Conservation (phyloP, 2,797 vertebrate species). For the Hafferia zeledoni region DNA sequence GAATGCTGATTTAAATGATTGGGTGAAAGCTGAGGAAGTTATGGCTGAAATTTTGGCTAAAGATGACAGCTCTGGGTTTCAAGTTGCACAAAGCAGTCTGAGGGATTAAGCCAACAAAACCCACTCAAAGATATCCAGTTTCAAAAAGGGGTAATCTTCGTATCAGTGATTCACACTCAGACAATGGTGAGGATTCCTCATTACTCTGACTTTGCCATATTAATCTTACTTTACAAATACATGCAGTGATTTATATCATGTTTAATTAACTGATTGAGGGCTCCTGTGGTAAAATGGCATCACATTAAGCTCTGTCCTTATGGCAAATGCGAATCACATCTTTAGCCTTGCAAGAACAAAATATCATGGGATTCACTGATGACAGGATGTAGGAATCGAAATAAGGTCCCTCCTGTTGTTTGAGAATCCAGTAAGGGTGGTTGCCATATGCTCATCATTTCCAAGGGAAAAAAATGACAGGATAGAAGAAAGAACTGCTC, state of each 20-base stretch:
- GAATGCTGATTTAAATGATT: slow-evolving; percentile 79
- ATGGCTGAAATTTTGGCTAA: slow-evolving; percentile 85
- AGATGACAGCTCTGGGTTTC: slow-evolving; percentile 83
- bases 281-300: slow-evolving; percentile 81
- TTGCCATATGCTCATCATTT: slow-evolving; percentile 93
- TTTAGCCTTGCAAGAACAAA: slow-evolving; percentile 81
- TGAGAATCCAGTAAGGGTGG: slow-evolving; percentile 88
- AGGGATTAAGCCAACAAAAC: slow-evolving; percentile 84
- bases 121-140: slow-evolving; percentile 83
- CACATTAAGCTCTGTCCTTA: slow-evolving; percentile 81
- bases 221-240: slow-evolving; percentile 84
- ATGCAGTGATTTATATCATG: slow-evolving; percentile 82
- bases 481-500: slow-evolving; percentile 89
- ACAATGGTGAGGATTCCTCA: slow-evolving; percentile 74
- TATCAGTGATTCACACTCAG: slow-evolving; percentile 74
- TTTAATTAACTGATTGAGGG: slow-evolving; percentile 88
- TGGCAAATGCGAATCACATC: slow-evolving; percentile 84
- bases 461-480: slow-evolving; percentile 85
- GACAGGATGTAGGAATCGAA: slow-evolving; percentile 89
- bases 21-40: slow-evolving; percentile 82
- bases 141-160: slow-evolving; percentile 80
- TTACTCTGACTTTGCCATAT: slow-evolving; percentile 76
- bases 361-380: slow-evolving; percentile 84
- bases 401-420: slow-evolving; percentile 89
- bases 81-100: slow-evolving; percentile 80